Evolutionary conservation across 1,140 invertebrate genomes (phyloP), one percentile per base, ranked within the genome.

Genomic region (Aphelinus atriplicis): DNA sequence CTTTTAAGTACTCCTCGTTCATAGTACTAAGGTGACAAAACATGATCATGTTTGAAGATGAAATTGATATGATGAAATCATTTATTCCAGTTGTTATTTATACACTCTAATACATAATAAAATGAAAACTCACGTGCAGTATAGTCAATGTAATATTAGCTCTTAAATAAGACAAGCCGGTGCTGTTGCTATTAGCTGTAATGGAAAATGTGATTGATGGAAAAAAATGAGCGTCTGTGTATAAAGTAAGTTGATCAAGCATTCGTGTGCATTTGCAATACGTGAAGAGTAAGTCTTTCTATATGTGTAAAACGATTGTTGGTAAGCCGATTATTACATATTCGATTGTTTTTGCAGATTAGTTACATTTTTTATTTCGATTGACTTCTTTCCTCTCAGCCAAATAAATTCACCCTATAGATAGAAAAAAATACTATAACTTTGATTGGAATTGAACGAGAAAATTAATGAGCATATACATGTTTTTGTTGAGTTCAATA

Each of bases 111-210:
- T 45, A 55, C n/a, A 55, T 3, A 43, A 61, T n/a, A 5, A 62
- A 53, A n/a, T 4, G 6, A 0, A 48, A 72, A 72, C 51, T 50
- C 55, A 57, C 60, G 46, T 73, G 42, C 48, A 67, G 4, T 66
- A 45, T 67, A 73, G 56, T 66, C 55, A 53, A 67, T 73, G 55
- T 73, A 73, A 73, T 73, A 56, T 58, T 73, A 71, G 53, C 55
- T 57, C 51, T 60, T 51, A n/a, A 53, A 43, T 61, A 60, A 74
- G 48, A 56, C 6, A 63, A 74, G 62, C 45, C 58, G 51, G 65
- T 62, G 51, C 65, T 74, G 65, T 50, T 74, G 65, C 53, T 73
- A 51, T 68, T 74, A 63, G 7, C 10, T 63, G 47, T 63, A 68
- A 61, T 4, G 48, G 45, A 9, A 26, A 47, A 61, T 61, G 68